These are phyloP conservation scores for Riparia riparia DNA, from an alignment of 2,113 vertebrate species.

Conservation along the genomic window DNA sequence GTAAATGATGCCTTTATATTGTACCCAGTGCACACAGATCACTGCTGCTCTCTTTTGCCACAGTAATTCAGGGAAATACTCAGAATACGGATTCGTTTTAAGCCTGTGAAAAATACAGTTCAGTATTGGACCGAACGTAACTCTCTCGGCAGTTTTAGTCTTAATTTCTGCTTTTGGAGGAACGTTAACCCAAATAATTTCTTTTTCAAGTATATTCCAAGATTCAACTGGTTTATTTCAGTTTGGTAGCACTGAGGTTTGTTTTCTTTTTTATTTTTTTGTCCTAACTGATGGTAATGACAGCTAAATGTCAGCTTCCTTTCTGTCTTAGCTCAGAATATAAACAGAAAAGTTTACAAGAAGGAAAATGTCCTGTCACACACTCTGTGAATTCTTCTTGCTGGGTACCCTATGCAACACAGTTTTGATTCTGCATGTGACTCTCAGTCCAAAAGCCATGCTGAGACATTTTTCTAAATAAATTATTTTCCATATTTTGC, in stretches of 20 bases:
- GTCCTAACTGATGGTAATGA: background rate
- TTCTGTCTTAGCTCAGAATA: background rate
- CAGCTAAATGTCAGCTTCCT: constrained; percentile 46
- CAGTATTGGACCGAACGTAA: background rate
- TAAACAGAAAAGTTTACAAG: constrained; percentile 10
- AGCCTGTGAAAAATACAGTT: background rate
- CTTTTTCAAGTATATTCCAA: background rate
- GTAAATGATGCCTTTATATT: background rate
- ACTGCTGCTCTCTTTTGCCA: background rate
- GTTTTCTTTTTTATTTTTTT: background rate
- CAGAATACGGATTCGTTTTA: background rate
- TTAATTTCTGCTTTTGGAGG: background rate
- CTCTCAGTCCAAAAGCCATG: background rate
- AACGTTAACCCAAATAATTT: background rate
- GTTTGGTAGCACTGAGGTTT: constrained; percentile 3
- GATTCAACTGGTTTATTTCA: background rate
- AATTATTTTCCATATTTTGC: background rate
- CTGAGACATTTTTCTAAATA: background rate
- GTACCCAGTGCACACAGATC: constrained; percentile 12
- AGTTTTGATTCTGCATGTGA: constrained; percentile 9
- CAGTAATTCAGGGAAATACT: background rate
- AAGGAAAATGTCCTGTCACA: background rate
- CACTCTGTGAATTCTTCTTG: background rate
- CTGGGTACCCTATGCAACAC: background rate
- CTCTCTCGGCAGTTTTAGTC: background rate